Evolutionary conservation across 2,888 invertebrate genomes (phyloP), one percentile per base, ranked within the genome.

Genomic region (Ctenicera cuprea): DNA sequence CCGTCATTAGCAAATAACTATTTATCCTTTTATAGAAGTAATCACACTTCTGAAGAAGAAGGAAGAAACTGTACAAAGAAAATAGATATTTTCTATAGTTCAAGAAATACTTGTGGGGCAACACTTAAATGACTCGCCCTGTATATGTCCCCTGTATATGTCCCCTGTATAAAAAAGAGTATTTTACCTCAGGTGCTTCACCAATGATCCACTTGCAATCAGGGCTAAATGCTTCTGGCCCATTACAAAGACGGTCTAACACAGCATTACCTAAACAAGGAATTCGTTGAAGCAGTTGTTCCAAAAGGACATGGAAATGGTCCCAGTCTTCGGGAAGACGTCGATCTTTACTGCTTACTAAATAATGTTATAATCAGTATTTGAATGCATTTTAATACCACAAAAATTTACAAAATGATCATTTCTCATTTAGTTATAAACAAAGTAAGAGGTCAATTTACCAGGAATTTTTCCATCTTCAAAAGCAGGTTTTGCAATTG

Each of bases 151-250:
- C n/a, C n/a, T n/a, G n/a, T n/a, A n/a, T n/a, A n/a, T 41, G 43
- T 41, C 7, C 43, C 43, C 12, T n/a, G n/a, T 14, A 12, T 41
- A 3, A 41, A 14, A 12, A 12, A 8, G n/a, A 20, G 1, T 33
- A 59, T 16, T 41, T 82, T 83, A 96, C 95, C 90, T 98, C 98
- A 0, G 98, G 95, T 3, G 95, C 92, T 89, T 97, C 96, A 0
- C 99, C 99, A 0, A 99, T 90, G 66, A 98, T 95, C 95, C 97
- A 97, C 84, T 95, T 95, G 86, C 97, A 97, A 85, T 99, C 99
- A 0, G 99, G 98, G 3, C 98, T 97, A 88, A 98, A 99, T 1
- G 96, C 95, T 87, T 98, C 98, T 0, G 97, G 93, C 0, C 96
- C 95, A 83, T 97, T 97, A 81, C 94, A 93, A 12, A 99, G 89